phyloP scores from a whole-genome alignment of 2,888 invertebrate species.

The Sussaba pulchella region DNA sequence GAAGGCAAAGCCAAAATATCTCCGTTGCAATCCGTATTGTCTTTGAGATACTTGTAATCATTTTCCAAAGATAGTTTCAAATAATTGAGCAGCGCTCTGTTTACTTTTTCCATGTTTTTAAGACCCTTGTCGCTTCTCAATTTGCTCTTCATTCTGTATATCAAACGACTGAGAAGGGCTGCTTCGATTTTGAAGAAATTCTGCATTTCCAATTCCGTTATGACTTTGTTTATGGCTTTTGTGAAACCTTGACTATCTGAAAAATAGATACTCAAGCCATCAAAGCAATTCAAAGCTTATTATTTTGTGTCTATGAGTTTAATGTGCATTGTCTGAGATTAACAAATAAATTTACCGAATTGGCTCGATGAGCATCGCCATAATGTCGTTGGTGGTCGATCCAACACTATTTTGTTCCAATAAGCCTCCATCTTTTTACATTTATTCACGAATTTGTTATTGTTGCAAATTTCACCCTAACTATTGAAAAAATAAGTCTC shows the following conservation, averaged over 20 bases:
- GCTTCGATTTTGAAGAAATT: conserved; percentile 86
- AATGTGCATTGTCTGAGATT: background rate
- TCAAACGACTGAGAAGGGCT: conserved; percentile 86
- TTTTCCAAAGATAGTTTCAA: conserved; percentile 84
- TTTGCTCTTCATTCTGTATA: conserved; percentile 87
- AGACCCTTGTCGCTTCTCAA: conserved; percentile 87
- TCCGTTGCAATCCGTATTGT: conserved; percentile 72
- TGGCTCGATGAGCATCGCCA: conserved; percentile 70
- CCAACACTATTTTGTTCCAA: conserved; percentile 78
- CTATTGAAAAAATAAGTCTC: no score
- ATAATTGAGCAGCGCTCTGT: conserved; percentile 85
- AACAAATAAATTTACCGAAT: conserved; percentile 72
- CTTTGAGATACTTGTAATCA: conserved; percentile 79
- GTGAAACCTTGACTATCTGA: conserved; percentile 73
- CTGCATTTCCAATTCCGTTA: conserved; percentile 79
- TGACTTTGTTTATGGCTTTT: conserved; percentile 65
- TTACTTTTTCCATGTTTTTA: conserved; percentile 86
- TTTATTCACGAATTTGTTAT: background rate
- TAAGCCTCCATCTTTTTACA: conserved; percentile 73
- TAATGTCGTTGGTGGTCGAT: conserved; percentile 76
- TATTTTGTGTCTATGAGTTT: background rate
- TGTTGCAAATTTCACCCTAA: conserved; percentile 9
- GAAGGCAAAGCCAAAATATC: conserved; percentile 85
- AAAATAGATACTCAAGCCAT: conserved; percentile 33
- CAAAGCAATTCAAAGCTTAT: background rate